phyloP scores from a whole-genome alignment of 2,888 invertebrate genomes.

The Drosophila stalkeri region DNA sequence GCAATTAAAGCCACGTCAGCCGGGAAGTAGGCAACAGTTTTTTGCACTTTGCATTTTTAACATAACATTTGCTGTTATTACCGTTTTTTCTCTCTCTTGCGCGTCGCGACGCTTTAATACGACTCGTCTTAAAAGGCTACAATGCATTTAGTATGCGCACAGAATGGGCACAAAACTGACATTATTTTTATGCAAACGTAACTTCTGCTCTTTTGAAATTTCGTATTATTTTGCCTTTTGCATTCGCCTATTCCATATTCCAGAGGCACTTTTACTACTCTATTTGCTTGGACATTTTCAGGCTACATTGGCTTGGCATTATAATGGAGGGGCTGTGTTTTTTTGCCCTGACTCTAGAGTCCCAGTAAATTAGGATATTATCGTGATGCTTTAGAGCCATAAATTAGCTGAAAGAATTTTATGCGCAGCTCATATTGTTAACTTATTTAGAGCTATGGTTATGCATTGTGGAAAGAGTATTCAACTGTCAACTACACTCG shows the following conservation, averaged over 20 bases:
- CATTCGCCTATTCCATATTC: constrained; percentile 46
- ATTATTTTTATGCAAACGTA: constrained; percentile 78
- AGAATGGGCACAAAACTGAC: constrained; percentile 70
- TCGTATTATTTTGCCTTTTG: constrained; percentile 62
- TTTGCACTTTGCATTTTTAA: constrained; percentile 7
- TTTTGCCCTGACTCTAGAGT: neutral
- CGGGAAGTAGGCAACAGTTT: constrained; percentile 39
- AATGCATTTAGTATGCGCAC: constrained; percentile 69
- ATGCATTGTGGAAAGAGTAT: neutral
- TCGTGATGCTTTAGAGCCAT: neutral
- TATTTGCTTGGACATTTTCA: neutral
- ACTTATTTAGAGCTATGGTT: neutral
- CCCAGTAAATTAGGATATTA: neutral
- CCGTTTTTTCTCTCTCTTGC: constrained; percentile 2
- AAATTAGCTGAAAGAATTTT: neutral
- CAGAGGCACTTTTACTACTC: constrained; percentile 15
- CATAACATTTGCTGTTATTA: neutral
- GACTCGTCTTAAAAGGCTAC: constrained; percentile 48
- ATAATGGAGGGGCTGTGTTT: neutral
- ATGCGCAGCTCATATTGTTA: neutral
- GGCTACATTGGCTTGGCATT: neutral
- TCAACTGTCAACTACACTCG: neutral
- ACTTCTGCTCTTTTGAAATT: constrained; percentile 77
- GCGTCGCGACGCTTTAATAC: constrained; percentile 33
- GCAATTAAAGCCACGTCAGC: constrained; percentile 10